A percentile compares a stretch with the other conserved stretches of the same genome.
Conservation (phyloP, 2,888 invertebrate species). For the Heliothis peltigera region DNA sequence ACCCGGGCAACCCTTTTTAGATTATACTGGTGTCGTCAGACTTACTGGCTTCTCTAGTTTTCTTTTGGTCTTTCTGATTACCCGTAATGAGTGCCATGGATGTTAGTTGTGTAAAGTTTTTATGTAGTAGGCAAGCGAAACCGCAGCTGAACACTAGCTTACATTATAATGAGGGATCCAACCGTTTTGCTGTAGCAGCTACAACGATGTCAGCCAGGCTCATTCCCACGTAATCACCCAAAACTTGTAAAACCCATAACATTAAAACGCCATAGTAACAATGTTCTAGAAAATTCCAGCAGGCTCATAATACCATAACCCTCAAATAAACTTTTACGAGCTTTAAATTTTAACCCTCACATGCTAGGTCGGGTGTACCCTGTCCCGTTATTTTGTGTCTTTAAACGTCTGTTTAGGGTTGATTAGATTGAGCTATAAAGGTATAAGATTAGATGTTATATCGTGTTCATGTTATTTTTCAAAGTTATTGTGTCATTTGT, state of each 20-base stretch:
- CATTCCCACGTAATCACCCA: slow-evolving; percentile 21
- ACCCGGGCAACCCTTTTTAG: too few species aligned
- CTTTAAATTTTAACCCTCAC: slow-evolving; percentile 57
- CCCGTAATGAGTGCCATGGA: too few species aligned
- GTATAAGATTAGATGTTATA: slow-evolving; percentile 36
- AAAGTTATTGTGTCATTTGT: slow-evolving; percentile 13
- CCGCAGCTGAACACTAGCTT: background rate
- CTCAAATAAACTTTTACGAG: slow-evolving; percentile 61
- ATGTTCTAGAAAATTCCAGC: slow-evolving; percentile 44
- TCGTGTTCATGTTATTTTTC: slow-evolving; percentile 35
- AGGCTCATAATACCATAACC: slow-evolving; percentile 51
- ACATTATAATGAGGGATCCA: background rate
- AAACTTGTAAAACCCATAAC: slow-evolving; percentile 50
- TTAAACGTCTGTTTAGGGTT: slow-evolving; percentile 35
- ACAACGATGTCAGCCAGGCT: background rate
- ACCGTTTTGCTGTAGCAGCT: background rate
- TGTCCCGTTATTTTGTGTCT: slow-evolving; percentile 27
- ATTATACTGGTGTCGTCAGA: too few species aligned
- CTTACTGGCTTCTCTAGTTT: too few species aligned
- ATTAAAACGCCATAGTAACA: slow-evolving; percentile 42
- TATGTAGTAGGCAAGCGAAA: background rate
- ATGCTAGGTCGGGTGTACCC: slow-evolving; percentile 25
- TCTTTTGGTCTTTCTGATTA: too few species aligned
- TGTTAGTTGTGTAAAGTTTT: too few species aligned
- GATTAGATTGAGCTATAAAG: slow-evolving; percentile 56